These are phyloP conservation scores for Atrina japonica DNA, from an alignment of 2,888 invertebrate genomes.

Conservation along the genomic window DNA sequence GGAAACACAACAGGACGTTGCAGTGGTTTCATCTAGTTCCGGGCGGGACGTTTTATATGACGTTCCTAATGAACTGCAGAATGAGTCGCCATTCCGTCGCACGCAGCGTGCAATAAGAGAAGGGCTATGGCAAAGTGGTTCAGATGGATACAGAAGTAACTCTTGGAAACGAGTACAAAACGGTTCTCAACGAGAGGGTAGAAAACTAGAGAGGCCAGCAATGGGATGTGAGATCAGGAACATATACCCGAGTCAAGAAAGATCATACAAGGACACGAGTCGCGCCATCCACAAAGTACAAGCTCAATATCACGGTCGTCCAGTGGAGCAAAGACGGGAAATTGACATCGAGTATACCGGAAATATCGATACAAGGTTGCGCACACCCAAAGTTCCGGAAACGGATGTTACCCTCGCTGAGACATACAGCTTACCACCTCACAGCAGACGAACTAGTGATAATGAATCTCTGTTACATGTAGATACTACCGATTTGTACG, in stretches of 20 bases:
- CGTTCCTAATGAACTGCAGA: slow-evolving; percentile 10
- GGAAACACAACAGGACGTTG: too few relatives aligned
- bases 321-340: not conserved
- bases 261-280: slow-evolving; percentile 30
- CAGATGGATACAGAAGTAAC: slow-evolving; percentile 3
- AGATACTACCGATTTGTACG: slow-evolving; percentile 15
- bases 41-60: slow-evolving; percentile 18
- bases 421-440: slow-evolving; percentile 20
- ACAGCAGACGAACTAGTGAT: slow-evolving; percentile 2
- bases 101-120: slow-evolving; percentile 14
- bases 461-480: not conserved
- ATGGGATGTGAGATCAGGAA: slow-evolving; percentile 32
- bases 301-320: slow-evolving; percentile 25
- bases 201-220: slow-evolving; percentile 12
- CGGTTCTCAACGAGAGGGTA: slow-evolving; percentile 9
- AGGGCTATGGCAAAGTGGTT: slow-evolving; percentile 12
- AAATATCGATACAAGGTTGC: slow-evolving; percentile 13
- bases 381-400: slow-evolving; percentile 6
- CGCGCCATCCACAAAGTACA: slow-evolving; percentile 29
- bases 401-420: slow-evolving; percentile 19
- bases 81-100: slow-evolving; percentile 14
- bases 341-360: slow-evolving; percentile 8
- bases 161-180: slow-evolving; percentile 3
- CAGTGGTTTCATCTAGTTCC: too few relatives aligned
- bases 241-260: slow-evolving; percentile 27